Evolutionary conservation across 2,113 vertebrate species (phyloP), one percentile per base, ranked within the genome.

Genomic region (Hippocampus guttulatus): DNA sequence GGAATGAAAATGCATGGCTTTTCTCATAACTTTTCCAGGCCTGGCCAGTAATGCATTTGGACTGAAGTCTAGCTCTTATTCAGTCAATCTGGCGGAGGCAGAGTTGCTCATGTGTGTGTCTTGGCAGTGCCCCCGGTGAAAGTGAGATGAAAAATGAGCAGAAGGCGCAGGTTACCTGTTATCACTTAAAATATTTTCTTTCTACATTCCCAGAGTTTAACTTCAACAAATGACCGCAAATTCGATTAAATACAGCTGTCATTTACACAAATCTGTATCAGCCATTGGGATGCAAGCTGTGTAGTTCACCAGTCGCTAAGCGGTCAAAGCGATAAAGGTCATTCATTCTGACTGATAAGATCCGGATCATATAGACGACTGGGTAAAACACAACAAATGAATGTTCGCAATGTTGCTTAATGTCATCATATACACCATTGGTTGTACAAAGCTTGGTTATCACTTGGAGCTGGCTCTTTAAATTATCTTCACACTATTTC

Each of bases 171-270:
- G 81, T 87, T 90, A 91, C 90, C 84, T 92, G 90, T 92, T 93
- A 92, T 92, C 88, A 90, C 85, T 90, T 89, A 69, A 91, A 91
- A 92, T 92, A 92, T 92, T 93, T 91, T 91, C 77, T 82, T 91
- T 93, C 84, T 80, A 90, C 87, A 89, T 90, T 86, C 89, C 86
- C 80, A 74, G 80, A 81, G 75, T 82, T 84, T 76, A 89, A 91
- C 81, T 84, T 89, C 89, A 92, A 89, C 89, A 92, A 92, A 91
- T 84, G 84, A 83, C 78, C 84, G 77, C 73, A 89, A 88, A 91
- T 91, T 91, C 88, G 83, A 92, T 91, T 90, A 90, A 84, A 84
- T 69, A 47, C 68, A 71, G 75, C 83, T 83, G 75, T 85, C 76
- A 84, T 85, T 85, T 81, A 68, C 85, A 88, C 79, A 54, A 67